A percentile compares a stretch with the other conserved stretches of the same genome.
Conservation (phyloP, 2,888 invertebrate genomes). For the Aphidoletes aphidimyza region DNA sequence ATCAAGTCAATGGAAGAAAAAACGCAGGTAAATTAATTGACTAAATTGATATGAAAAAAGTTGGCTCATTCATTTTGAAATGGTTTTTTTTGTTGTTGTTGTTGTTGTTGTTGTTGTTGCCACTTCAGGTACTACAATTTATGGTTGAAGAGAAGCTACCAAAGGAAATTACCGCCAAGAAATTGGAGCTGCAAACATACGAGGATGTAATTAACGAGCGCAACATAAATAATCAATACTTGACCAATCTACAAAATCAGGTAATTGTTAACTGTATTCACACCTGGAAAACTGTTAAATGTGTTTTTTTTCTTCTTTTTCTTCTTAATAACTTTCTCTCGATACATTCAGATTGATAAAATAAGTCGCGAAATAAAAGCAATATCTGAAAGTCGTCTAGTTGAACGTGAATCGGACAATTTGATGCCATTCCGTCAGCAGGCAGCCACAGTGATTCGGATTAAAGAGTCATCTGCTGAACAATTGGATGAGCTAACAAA, state of each 20-base stretch:
- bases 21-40: slow-evolving; percentile 57
- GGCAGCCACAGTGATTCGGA: slow-evolving; percentile 80
- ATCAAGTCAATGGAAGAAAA: slow-evolving; percentile 58
- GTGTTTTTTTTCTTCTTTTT: too few species aligned
- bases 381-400: slow-evolving; percentile 77
- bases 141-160: slow-evolving; percentile 83
- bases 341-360: slow-evolving; percentile 67
- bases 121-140: slow-evolving; percentile 72
- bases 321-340: too few species aligned
- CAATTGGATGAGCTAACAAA: slow-evolving; percentile 75
- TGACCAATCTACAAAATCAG: slow-evolving; percentile 73
- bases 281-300: slow-evolving; percentile 15
- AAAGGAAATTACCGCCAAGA: slow-evolving; percentile 73
- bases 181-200: slow-evolving; percentile 76
- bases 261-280: slow-evolving; percentile 63
- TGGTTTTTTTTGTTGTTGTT: too few species aligned
- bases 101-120: too few species aligned
- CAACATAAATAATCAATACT: slow-evolving; percentile 74
- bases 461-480: slow-evolving; percentile 80
- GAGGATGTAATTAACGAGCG: slow-evolving; percentile 75
- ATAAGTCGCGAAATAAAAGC: slow-evolving; percentile 75
- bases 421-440: slow-evolving; percentile 87
- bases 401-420: slow-evolving; percentile 75
- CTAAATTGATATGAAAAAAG: too few species aligned
- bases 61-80: too few species aligned